phyloP scores from a whole-genome alignment of 2,113 vertebrate species.

The Elachura formosa region DNA sequence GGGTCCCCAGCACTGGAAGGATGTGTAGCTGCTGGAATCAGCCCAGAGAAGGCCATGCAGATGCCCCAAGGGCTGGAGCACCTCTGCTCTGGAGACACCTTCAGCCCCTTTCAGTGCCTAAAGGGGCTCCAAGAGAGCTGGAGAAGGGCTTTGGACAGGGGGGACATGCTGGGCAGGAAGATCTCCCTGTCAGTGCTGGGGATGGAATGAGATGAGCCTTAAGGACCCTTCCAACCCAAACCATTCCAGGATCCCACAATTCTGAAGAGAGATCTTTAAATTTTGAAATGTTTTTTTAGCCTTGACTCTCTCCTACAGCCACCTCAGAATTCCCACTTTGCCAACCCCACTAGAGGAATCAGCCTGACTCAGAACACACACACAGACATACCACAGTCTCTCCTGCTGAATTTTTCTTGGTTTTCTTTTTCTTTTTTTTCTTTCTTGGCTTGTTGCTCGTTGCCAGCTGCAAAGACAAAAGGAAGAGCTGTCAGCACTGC shows the following conservation, averaged over 20 bases:
- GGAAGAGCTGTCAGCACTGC: background rate
- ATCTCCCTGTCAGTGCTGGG: background rate
- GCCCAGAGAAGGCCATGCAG: rapidly evolving
- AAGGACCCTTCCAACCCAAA: background rate
- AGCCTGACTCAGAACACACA: background rate
- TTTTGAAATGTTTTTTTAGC: background rate
- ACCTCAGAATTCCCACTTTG: background rate
- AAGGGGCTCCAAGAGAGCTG: background rate
- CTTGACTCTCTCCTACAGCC: background rate
- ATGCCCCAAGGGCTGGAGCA: background rate
- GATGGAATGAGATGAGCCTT: background rate
- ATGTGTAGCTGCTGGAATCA: background rate
- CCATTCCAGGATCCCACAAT: background rate
- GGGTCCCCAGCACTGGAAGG: background rate
- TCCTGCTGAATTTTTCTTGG: slow-evolving; percentile 65
- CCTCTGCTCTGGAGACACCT: background rate
- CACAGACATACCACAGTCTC: slow-evolving; percentile 70
- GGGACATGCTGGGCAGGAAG: background rate
- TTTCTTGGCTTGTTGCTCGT: slow-evolving; percentile 77
- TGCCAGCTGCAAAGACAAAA: slow-evolving; percentile 39
- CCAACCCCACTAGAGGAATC: background rate
- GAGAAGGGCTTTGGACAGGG: background rate
- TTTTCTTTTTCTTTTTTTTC: slow-evolving; percentile 90
- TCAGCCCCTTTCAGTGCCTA: background rate
- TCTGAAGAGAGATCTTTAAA: background rate